phyloP scores from a whole-genome alignment of 2,113 vertebrate genomes.

The Australoheros scitulus region DNA sequence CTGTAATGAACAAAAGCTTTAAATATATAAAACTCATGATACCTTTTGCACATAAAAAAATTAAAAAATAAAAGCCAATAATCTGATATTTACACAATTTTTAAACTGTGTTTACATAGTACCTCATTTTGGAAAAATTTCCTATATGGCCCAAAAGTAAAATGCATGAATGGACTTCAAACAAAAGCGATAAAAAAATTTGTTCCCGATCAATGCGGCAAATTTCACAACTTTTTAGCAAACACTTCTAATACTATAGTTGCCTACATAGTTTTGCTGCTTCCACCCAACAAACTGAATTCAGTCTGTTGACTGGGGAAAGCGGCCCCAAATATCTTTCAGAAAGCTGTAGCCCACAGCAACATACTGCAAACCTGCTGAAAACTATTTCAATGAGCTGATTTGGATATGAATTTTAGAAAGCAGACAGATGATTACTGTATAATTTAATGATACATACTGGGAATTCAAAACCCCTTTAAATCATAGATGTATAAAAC shows the following conservation, averaged over 20 bases:
- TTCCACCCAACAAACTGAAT: neutral
- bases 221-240: neutral
- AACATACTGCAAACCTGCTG: neutral
- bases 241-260: neutral
- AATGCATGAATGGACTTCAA: neutral
- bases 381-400: neutral
- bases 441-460: neutral
- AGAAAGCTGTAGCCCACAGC: neutral
- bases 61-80: neutral
- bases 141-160: neutral
- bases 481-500: neutral
- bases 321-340: neutral
- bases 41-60: neutral
- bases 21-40: neutral
- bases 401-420: neutral
- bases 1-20: neutral
- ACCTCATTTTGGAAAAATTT: neutral
- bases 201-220: neutral
- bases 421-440: neutral
- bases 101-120: neutral
- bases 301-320: neutral
- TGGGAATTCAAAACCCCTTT: neutral
- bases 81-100: neutral
- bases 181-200: neutral
- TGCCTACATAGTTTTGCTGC: neutral